Conservation (phyloP, 2,113 vertebrate species). For the Emydocephalus ijimae region DNA sequence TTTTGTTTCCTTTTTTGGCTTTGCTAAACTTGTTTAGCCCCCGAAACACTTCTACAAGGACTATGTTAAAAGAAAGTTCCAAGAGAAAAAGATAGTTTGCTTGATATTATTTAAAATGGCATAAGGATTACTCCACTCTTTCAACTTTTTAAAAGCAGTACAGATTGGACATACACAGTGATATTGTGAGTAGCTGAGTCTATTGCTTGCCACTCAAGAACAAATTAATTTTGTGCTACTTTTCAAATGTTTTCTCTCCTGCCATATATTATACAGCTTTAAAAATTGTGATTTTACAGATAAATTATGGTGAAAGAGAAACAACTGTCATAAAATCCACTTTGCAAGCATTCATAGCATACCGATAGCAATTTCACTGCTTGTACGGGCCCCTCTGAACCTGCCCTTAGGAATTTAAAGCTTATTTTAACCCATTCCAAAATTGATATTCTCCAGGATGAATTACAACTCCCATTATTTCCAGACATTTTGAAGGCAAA, state of each 20-base stretch:
- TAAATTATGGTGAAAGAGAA: background rate
- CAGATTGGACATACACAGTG: background rate
- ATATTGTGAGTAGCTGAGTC: background rate
- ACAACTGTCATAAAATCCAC: background rate
- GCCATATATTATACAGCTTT: background rate
- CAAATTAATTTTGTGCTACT: background rate
- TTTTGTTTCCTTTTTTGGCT: slow-evolving; percentile 30
- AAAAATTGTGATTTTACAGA: background rate
- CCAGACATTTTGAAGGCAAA: background rate
- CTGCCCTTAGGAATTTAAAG: background rate
- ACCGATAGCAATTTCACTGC: background rate
- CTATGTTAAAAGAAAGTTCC: background rate
- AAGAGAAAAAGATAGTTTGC: background rate
- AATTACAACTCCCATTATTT: background rate
- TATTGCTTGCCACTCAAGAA: background rate
- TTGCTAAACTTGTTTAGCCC: background rate
- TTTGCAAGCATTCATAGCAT: background rate
- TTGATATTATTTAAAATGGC: background rate
- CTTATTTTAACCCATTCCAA: background rate
- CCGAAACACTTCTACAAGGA: background rate
- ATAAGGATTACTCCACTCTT: background rate
- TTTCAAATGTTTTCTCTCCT: background rate
- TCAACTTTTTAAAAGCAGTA: background rate
- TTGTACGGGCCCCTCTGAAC: background rate
- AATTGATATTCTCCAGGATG: background rate